Base-by-base conservation (phyloP, 2,113 vertebrate genomes). In the Triplophysa tibetana region DNA sequence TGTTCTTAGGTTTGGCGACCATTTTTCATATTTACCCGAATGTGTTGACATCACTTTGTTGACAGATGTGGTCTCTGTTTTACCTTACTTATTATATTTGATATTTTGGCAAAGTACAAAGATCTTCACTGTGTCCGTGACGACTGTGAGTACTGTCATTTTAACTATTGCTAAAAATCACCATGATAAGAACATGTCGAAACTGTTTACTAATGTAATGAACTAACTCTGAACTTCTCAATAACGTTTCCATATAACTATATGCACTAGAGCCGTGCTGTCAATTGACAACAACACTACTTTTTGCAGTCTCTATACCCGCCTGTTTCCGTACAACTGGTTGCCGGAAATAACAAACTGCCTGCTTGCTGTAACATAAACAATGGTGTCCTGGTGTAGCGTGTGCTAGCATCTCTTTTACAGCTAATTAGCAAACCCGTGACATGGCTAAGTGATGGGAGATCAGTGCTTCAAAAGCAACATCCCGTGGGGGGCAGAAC, bases 91-190 rank as follows among this genome's bases (percentile, higher is more conserved):
- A 73, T 81, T 21, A 65, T 64, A 78, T 84, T 82, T 79, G 77
- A 70, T 84, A 81, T 81, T 64, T 75, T 75, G 64, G 70, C 63
- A 84, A 77, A 87, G 82, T 83, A 61, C 73, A 88, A 90, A 81
- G 81, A 85, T 81, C 84, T 85, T 88, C 89, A 90, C 90, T 91
- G 90, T 91, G 91, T 89, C 88, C 86, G 89, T 90, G 85, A 90
- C 41, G 84, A 91, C 90, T 87, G 89, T 91, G 90, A 93, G 78
- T 83, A 78, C 85, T 80, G 85, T 87, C 79, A 78, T 85, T 82
- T 62, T 83, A 76, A 84, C 85, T 75, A 81, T 82, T 87, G 82
- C 33, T 85, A 81, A 26, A 77, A 82, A 75, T 73, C 81, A 80
- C 80, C 84, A 80, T 84, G 61, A 75, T 17, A 52, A 83, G 43